These are phyloP conservation scores for Drosophila ustulata DNA, from an alignment of 2,888 invertebrate genomes.

Conservation along the genomic window DNA sequence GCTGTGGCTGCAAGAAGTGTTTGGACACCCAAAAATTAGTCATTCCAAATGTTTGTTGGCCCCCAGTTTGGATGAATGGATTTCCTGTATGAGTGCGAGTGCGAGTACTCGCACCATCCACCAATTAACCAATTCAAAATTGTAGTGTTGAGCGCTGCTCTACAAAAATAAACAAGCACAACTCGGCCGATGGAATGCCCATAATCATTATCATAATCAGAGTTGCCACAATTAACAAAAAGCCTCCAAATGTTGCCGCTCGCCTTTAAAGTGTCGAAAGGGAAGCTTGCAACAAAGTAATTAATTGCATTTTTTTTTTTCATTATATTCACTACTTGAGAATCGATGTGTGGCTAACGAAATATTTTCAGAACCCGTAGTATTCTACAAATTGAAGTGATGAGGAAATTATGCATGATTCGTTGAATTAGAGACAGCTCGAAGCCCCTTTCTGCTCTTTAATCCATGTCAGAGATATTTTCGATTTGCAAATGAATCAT, in stretches of 20 bases:
- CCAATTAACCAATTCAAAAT: conserved; percentile 40
- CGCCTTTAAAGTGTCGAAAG: background rate
- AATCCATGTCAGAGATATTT: no score
- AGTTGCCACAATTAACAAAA: conserved; percentile 3
- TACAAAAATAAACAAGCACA: background rate
- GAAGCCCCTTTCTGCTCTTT: no score
- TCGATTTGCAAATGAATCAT: no score
- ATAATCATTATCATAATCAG: conserved; percentile 4
- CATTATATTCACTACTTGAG: background rate
- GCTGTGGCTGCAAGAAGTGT: conserved; percentile 33
- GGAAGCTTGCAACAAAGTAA: background rate
- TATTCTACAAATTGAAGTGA: no score
- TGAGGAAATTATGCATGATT: no score
- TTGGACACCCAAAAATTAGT: conserved; percentile 59
- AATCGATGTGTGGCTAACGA: no score
- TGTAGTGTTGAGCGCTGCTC: conserved; percentile 16
- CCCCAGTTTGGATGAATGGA: conserved; percentile 37
- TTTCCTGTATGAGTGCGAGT: conserved; percentile 43
- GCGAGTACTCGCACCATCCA: conserved; percentile 33
- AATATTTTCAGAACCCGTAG: background rate
- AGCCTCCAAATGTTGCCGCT: background rate
- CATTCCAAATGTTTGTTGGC: conserved; percentile 42
- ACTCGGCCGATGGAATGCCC: background rate
- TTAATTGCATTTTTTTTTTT: background rate
- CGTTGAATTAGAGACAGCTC: no score